phyloP scores from a whole-genome alignment of 2,888 invertebrate genomes.

The Idaea aversata region DNA sequence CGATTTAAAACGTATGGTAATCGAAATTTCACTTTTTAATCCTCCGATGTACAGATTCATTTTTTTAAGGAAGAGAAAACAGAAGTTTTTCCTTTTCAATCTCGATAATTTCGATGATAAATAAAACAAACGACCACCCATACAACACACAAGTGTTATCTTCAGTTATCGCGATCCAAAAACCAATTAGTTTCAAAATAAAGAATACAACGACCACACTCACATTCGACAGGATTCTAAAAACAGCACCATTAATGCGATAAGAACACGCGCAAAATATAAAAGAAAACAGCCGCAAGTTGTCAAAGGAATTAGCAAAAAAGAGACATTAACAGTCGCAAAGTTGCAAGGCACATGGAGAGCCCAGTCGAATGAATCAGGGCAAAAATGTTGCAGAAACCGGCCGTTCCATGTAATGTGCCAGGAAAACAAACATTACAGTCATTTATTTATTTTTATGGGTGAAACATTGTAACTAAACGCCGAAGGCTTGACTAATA shows the following conservation, averaged over 20 bases:
- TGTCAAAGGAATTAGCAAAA: conserved; percentile 10
- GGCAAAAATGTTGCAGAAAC: conserved; percentile 11
- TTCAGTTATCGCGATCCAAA: neutral
- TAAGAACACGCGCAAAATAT: conserved; percentile 10
- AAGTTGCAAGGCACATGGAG: conserved; percentile 4
- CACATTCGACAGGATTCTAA: conserved; percentile 11
- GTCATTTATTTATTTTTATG: conserved; percentile 22
- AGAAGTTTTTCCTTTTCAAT: neutral
- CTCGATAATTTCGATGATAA: neutral
- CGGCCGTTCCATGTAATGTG: conserved; percentile 15
- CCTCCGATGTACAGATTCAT: neutral
- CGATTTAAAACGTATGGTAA: neutral
- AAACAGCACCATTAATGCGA: conserved; percentile 10
- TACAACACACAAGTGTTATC: neutral
- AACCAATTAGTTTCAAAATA: neutral
- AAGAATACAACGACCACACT: conserved; percentile 6
- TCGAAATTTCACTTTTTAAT: conserved; percentile 1
- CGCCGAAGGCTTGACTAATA: conserved; percentile 20
- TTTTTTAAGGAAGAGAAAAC: neutral
- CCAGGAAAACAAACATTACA: conserved; percentile 22
- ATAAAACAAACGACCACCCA: neutral
- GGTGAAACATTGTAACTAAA: conserved; percentile 23
- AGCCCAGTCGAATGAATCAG: conserved; percentile 14
- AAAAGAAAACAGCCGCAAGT: conserved; percentile 16
- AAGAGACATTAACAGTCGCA: conserved; percentile 9